Percentiles rank a stretch among this genome's conserved stretches.
These are phyloP conservation scores for Neoarius graeffei DNA, from an alignment of 2,113 vertebrate species.

Conservation along the genomic window DNA sequence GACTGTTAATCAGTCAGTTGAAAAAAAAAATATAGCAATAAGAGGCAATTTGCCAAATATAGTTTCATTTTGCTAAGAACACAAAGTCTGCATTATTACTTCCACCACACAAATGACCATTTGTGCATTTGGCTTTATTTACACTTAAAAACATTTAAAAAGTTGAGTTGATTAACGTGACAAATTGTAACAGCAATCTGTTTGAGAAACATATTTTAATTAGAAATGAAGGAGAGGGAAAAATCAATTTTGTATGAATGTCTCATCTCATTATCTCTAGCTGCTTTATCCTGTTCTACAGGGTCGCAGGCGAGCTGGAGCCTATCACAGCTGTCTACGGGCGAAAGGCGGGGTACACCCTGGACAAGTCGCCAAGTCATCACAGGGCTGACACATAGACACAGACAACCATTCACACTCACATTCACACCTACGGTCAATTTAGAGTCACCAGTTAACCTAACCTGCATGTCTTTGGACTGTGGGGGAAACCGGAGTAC, in stretches of 20 bases:
- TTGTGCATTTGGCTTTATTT: neutral
- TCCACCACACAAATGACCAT: slow-evolving; percentile 9
- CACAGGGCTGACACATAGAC: no score
- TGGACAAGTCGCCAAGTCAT: no score
- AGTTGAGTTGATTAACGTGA: neutral
- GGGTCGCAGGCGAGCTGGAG: no score
- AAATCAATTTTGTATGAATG: slow-evolving; percentile 8
- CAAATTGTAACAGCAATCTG: neutral
- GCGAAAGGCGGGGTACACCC: no score
- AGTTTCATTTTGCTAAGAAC: slow-evolving; percentile 21
- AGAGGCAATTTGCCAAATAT: slow-evolving; percentile 2
- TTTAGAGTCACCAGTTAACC: no score
- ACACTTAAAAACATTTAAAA: neutral
- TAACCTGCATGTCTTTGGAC: no score
- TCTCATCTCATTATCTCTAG: no score
- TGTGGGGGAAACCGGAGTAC: no score
- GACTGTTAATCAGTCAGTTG: slow-evolving; percentile 22
- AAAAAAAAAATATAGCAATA: slow-evolving; percentile 5
- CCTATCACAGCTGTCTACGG: no score
- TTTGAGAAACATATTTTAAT: neutral
- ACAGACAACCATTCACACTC: no score
- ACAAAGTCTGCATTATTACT: neutral
- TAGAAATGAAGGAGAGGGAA: neutral
- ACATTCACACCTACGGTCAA: no score
- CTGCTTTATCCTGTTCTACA: no score